Evolutionary conservation across 37 sponge, comb jelly and placozoan species (phyloP).

Genomic region (Cliona cf. orientalis): DNA sequence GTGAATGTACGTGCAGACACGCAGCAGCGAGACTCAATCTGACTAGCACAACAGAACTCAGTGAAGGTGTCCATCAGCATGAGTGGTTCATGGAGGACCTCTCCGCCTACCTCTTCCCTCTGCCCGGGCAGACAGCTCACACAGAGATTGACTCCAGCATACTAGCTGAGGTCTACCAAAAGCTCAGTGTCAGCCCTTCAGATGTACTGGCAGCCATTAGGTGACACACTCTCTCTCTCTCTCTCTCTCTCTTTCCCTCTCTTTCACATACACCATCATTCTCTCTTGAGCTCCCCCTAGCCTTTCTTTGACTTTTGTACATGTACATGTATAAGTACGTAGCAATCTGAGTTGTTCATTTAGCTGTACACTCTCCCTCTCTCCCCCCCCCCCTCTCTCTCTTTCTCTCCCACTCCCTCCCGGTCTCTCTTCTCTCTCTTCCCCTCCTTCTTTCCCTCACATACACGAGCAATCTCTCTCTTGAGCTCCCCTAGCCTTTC

Average conservation of each 20-base stretch:
- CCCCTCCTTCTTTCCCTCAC: too few relatives aligned
- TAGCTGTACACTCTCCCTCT: not conserved
- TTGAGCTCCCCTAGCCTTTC: too few relatives aligned
- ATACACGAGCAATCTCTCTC: too few relatives aligned
- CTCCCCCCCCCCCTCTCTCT: not conserved
- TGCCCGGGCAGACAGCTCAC: constrained; percentile 19
- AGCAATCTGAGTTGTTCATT: too few relatives aligned
- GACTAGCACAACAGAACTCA: too few relatives aligned
- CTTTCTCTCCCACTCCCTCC: too few relatives aligned
- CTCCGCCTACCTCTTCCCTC: constrained; percentile 83
- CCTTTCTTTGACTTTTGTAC: not conserved
- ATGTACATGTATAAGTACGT: not conserved
- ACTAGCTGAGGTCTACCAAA: constrained; percentile 76
- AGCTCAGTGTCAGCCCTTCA: constrained; percentile 36
- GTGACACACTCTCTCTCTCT: not conserved
- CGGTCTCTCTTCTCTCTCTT: too few relatives aligned
- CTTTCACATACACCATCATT: too few relatives aligned
- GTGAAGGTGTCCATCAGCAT: constrained; percentile 73
- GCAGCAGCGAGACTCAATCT: too few relatives aligned
- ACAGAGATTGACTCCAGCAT: constrained; percentile 59
- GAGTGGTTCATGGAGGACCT: constrained; percentile 80
- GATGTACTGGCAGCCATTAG: constrained; percentile 35
- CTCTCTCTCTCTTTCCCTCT: too few relatives aligned
- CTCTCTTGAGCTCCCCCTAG: too few relatives aligned
- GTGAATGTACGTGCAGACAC: too few relatives aligned